Conservation (phyloP, 2,888 invertebrate genomes). For the Leptopterna dolabrata region DNA sequence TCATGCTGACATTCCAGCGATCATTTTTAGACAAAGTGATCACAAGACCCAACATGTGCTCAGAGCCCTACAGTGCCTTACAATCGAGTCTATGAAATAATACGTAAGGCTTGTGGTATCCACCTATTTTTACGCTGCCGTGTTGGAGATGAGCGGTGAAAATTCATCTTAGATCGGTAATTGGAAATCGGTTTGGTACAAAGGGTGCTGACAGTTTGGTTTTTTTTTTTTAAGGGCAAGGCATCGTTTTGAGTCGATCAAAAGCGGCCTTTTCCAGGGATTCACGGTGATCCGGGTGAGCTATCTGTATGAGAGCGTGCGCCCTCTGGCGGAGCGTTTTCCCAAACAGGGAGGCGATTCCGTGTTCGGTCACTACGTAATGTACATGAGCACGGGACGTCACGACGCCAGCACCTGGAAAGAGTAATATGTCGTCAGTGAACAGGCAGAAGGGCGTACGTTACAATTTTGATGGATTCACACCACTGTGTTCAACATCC, state of each 20-base stretch:
- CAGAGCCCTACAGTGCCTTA: background rate
- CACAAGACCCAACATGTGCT: background rate
- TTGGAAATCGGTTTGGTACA: background rate
- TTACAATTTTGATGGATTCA: no score
- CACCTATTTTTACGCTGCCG: background rate
- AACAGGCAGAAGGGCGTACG: no score
- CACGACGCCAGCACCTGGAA: constrained; percentile 91
- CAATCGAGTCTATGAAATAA: background rate
- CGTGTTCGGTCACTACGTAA: constrained; percentile 93
- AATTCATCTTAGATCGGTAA: background rate
- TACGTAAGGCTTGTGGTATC: background rate
- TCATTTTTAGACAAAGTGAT: background rate
- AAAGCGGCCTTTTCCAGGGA: constrained; percentile 87
- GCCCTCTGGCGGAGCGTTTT: constrained; percentile 90
- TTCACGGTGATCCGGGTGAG: constrained; percentile 90
- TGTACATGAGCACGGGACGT: constrained; percentile 92
- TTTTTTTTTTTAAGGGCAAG: constrained; percentile 69
- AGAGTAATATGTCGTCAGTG: no score
- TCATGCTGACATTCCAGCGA: no score
- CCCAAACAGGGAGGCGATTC: constrained; percentile 90
- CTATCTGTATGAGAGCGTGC: constrained; percentile 86
- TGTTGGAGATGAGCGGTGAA: background rate
- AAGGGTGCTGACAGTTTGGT: background rate
- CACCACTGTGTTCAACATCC: no score
- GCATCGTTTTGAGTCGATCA: constrained; percentile 84